phyloP scores from a whole-genome alignment of 2,888 invertebrate species.

The Andrena bicolor region DNA sequence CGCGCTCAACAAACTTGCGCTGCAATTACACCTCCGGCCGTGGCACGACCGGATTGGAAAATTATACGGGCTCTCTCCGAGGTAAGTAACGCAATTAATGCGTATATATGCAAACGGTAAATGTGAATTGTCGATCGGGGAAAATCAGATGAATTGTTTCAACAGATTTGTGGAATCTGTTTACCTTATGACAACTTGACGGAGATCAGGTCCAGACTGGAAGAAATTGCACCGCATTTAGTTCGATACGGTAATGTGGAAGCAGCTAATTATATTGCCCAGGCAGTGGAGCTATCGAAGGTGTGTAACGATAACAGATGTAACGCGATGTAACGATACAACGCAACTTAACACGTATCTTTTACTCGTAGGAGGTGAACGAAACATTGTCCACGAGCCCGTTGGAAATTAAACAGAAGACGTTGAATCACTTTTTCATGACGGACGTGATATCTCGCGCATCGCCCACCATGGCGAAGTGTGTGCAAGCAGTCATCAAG shows the following conservation, averaged over 20 bases:
- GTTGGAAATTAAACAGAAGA: slow-evolving; percentile 91
- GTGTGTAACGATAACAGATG: slow-evolving; percentile 79
- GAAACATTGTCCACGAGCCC: slow-evolving; percentile 75
- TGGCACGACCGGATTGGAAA: slow-evolving; percentile 99
- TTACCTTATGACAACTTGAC: slow-evolving; percentile 95
- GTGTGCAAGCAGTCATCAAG: slow-evolving; percentile 95
- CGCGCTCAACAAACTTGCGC: slow-evolving; percentile 95
- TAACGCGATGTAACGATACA: background rate
- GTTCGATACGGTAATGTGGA: slow-evolving; percentile 94
- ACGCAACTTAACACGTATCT: background rate
- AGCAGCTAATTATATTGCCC: slow-evolving; percentile 93
- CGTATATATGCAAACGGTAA: too few species aligned
- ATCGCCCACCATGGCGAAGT: slow-evolving; percentile 99
- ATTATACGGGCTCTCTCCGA: slow-evolving; percentile 98
- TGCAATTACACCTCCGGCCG: slow-evolving; percentile 96
- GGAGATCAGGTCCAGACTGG: slow-evolving; percentile 93
- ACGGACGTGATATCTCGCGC: slow-evolving; percentile 98
- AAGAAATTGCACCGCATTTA: slow-evolving; percentile 95
- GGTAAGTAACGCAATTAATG: slow-evolving; percentile 85
- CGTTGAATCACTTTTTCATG: slow-evolving; percentile 96
- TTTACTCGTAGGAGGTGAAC: slow-evolving; percentile 69
- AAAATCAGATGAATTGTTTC: slow-evolving; percentile 17
- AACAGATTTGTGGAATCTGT: slow-evolving; percentile 87
- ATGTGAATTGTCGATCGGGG: background rate
- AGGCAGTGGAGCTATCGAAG: slow-evolving; percentile 91